Conservation (phyloP, 2,797 vertebrate species). For the Otus scops region DNA sequence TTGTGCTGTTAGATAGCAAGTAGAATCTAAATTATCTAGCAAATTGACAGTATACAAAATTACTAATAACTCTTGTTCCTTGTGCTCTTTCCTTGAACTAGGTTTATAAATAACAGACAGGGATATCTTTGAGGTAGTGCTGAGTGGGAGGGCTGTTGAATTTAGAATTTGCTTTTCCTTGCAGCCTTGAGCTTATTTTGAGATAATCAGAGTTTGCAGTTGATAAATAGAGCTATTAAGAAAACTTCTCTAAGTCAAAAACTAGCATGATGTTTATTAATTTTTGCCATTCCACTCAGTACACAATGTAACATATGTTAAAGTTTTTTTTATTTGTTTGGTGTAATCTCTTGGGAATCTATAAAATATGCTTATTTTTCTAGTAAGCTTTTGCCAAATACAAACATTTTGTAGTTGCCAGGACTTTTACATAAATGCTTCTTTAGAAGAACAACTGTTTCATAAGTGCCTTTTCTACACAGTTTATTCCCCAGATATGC, state of each 20-base stretch:
- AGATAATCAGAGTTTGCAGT: neutral
- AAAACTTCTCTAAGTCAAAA: neutral
- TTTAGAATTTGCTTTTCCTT: neutral
- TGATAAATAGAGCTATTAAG: neutral
- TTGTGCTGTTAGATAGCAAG: neutral
- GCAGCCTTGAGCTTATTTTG: neutral
- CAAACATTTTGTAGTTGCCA: neutral
- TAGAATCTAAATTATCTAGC: neutral
- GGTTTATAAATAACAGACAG: neutral
- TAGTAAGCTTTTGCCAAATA: neutral
- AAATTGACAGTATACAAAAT: neutral
- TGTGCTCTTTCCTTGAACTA: neutral
- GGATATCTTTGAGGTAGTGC: neutral
- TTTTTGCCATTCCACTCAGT: neutral
- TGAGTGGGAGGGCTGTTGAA: neutral
- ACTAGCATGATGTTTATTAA: neutral
- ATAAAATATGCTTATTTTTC: neutral
- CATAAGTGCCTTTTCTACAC: conserved; percentile 25
- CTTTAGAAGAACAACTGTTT: neutral
- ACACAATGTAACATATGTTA: neutral
- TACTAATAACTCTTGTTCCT: neutral
- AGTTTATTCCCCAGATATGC: conserved; percentile 99
- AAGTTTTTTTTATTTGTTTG: neutral
- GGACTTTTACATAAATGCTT: neutral
- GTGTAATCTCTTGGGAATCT: neutral